Conservation (phyloP, 2,113 vertebrate species). For the Eptesicus fuscus region DNA sequence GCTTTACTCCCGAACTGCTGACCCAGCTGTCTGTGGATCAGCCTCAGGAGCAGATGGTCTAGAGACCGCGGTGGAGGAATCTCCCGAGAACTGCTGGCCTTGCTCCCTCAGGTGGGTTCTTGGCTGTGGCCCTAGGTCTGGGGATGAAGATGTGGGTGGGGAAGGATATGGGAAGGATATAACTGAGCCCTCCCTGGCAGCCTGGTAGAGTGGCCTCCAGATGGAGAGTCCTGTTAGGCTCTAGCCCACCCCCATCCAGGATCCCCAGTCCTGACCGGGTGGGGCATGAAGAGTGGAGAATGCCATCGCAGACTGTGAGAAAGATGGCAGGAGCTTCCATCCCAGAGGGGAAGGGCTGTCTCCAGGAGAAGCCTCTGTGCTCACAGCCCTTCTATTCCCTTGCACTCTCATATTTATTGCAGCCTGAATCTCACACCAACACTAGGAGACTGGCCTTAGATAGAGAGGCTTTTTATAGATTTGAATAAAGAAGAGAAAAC, state of each 20-base stretch:
- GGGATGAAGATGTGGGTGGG: neutral
- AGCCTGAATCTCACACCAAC: neutral
- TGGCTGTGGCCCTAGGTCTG: neutral
- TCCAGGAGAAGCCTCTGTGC: neutral
- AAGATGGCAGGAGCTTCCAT: neutral
- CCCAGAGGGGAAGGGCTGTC: neutral
- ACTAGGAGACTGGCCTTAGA: neutral
- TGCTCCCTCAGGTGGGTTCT: constrained; percentile 57
- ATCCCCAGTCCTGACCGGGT: too few species aligned
- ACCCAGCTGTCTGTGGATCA: neutral
- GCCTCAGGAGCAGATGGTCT: neutral
- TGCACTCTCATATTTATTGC: neutral
- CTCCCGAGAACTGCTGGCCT: neutral
- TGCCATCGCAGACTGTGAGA: neutral
- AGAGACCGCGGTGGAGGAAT: neutral
- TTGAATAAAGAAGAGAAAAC: constrained; percentile 22
- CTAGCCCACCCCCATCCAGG: neutral
- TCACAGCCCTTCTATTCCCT: neutral
- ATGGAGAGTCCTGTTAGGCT: neutral
- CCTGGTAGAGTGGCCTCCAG: neutral
- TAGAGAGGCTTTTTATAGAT: neutral
- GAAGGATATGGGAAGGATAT: neutral
- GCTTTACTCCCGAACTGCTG: neutral
- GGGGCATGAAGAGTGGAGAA: neutral
- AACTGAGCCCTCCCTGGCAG: neutral